Evolutionary conservation across 2,797 vertebrate species (phyloP).

Genomic region (Florisuga fusca): DNA sequence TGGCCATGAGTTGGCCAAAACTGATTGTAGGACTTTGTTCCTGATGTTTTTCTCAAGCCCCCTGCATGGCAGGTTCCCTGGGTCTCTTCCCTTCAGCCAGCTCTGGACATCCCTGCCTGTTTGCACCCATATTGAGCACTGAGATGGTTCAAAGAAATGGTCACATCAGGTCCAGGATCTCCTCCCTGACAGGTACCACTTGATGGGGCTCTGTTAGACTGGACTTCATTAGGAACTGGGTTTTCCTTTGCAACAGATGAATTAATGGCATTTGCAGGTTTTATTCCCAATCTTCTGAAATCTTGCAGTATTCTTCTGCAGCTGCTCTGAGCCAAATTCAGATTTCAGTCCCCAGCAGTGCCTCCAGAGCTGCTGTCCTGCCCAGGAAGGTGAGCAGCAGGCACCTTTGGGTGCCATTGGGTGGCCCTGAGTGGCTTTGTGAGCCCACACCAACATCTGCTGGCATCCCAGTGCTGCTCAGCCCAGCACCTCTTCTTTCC

Average conservation of each 20-base stretch:
- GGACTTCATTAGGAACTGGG: background rate
- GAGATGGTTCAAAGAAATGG: background rate
- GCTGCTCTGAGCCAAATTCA: background rate
- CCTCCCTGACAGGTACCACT: background rate
- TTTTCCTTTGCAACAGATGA: background rate
- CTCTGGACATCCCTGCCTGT: accelerated
- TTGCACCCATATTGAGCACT: accelerated
- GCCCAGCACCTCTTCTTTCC: background rate
- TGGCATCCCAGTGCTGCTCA: background rate
- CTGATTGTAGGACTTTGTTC: background rate
- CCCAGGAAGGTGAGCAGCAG: background rate
- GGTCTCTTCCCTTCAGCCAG: background rate
- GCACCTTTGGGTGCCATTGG: background rate
- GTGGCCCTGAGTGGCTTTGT: too few species aligned
- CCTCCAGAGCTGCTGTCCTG: background rate
- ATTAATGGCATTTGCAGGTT: accelerated
- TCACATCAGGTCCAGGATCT: background rate
- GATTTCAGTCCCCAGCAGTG: background rate
- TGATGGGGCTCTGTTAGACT: background rate
- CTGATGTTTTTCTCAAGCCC: background rate
- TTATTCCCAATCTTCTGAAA: accelerated
- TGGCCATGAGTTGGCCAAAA: background rate
- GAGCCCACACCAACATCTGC: background rate
- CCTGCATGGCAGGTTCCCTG: accelerated
- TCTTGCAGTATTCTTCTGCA: background rate